Percentiles rank a stretch among this genome's conserved stretches.
Conservation (phyloP, 2,797 vertebrate species). For the Microchirus variegatus region DNA sequence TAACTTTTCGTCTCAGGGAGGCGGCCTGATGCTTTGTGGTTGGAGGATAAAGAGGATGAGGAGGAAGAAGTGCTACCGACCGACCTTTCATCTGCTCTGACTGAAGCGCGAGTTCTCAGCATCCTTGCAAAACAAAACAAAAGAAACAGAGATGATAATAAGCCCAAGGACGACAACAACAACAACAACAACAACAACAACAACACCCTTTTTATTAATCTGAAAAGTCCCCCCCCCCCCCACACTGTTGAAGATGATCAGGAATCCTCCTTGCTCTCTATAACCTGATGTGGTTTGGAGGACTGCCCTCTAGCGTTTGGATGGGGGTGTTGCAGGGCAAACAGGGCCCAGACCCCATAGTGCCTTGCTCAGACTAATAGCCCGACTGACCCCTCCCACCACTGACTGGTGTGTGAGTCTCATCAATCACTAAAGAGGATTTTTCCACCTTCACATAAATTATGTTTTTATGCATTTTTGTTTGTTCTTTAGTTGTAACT, state of each 20-base stretch:
- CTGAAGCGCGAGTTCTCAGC: constrained; percentile 52
- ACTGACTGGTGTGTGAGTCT: constrained; percentile 10
- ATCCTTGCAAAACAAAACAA: constrained; percentile 39
- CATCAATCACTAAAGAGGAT: constrained; percentile 43
- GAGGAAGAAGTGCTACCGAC: constrained; percentile 58
- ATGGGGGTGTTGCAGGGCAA: constrained; percentile 56
- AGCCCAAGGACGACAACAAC: constrained; percentile 38
- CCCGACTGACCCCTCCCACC: constrained; percentile 58
- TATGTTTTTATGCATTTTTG: constrained; percentile 38
- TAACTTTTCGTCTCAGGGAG: constrained; percentile 79
- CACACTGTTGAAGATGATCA: constrained; percentile 42
- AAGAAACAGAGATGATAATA: constrained; percentile 26
- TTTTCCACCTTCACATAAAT: constrained; percentile 25
- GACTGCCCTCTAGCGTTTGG: constrained; percentile 65
- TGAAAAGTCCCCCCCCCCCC: constrained; percentile 6
- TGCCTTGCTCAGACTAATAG: constrained; percentile 74
- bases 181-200: no score
- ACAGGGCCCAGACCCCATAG: constrained; percentile 62
- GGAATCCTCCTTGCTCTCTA: constrained; percentile 35
- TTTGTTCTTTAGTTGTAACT: constrained; percentile 59
- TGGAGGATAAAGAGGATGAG: constrained; percentile 62
- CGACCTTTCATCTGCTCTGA: constrained; percentile 64
- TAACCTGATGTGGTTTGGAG: constrained; percentile 46
- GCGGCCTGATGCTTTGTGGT: constrained; percentile 67
- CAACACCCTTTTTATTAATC: constrained; percentile 26